These are phyloP conservation scores for Elephas maximus DNA, from an alignment of 2,113 vertebrate species.

Conservation along the genomic window DNA sequence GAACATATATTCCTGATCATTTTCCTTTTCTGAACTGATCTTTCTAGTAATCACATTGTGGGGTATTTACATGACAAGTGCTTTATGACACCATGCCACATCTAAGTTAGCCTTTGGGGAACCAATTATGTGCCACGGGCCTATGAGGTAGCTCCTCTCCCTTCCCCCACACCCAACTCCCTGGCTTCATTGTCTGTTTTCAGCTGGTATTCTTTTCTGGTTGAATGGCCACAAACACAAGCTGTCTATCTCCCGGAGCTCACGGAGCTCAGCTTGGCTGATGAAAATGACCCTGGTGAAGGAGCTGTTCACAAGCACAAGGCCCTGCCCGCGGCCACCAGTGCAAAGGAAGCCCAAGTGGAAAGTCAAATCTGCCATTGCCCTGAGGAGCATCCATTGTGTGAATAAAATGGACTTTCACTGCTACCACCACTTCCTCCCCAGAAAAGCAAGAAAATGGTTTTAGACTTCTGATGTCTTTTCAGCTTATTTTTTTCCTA, in stretches of 20 bases:
- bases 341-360: constrained; percentile 4
- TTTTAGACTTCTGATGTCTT: constrained; percentile 56
- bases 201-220: constrained; percentile 78
- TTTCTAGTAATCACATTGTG: constrained; percentile 35
- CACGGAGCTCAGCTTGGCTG: constrained; percentile 47
- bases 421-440: constrained; percentile 71
- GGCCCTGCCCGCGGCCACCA: not conserved
- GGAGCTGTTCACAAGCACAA: constrained; percentile 20
- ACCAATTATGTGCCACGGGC: not conserved
- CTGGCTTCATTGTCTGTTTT: constrained; percentile 72
- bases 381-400: constrained; percentile 61
- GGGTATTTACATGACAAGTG: not conserved
- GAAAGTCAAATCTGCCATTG: constrained; percentile 63
- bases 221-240: constrained; percentile 80
- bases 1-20: not conserved
- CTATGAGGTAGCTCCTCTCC: not conserved
- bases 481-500: not conserved
- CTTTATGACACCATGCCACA: not conserved
- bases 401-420: constrained; percentile 44
- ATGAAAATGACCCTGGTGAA: constrained; percentile 68
- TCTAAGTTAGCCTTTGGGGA: constrained; percentile 53
- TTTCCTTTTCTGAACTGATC: constrained; percentile 62
- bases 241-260: constrained; percentile 47
- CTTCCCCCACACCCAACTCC: not conserved
- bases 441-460: constrained; percentile 63